A percentile compares a stretch with the other conserved stretches of the same genome.
Evolutionary conservation across 2,113 vertebrate species (phyloP).

Genomic region (Lophius piscatorius): DNA sequence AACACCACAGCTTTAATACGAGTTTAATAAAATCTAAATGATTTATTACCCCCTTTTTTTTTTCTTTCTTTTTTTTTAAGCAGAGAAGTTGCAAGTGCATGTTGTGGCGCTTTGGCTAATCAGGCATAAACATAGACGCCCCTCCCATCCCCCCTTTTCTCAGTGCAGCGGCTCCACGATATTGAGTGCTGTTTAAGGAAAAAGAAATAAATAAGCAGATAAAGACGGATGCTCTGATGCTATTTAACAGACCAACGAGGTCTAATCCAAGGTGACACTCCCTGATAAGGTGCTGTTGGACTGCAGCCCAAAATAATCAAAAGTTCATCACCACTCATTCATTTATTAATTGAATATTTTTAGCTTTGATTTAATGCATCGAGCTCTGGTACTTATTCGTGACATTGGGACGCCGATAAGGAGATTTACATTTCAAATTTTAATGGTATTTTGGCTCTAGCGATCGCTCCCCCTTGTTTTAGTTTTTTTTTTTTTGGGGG

Average conservation of each 20-base stretch:
- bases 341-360: constrained; percentile 86
- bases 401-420: constrained; percentile 79
- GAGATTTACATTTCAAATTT: constrained; percentile 84
- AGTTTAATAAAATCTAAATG: constrained; percentile 78
- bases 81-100: constrained; percentile 56
- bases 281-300: constrained; percentile 84
- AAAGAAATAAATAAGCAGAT: constrained; percentile 73
- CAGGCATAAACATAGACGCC: constrained; percentile 72
- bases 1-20: constrained; percentile 66
- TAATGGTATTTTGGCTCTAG: constrained; percentile 81
- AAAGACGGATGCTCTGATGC: constrained; percentile 71
- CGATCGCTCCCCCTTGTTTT: constrained; percentile 73
- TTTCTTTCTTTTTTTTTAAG: constrained; percentile 35
- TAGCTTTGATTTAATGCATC: constrained; percentile 77
- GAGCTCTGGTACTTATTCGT: constrained; percentile 74
- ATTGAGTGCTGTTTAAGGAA: constrained; percentile 69
- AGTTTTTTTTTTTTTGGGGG: constrained; percentile 53
- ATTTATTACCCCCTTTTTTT: constrained; percentile 62
- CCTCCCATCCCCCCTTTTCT: constrained; percentile 28
- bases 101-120: constrained; percentile 73
- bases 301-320: constrained; percentile 81
- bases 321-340: constrained; percentile 83
- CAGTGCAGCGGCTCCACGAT: constrained; percentile 34
- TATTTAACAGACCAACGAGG: constrained; percentile 80
- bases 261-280: constrained; percentile 81